A percentile compares a stretch with the other conserved stretches of the same genome.
phyloP scores from a whole-genome alignment of 2,888 invertebrate species.

The Scaeva pyrastri region DNA sequence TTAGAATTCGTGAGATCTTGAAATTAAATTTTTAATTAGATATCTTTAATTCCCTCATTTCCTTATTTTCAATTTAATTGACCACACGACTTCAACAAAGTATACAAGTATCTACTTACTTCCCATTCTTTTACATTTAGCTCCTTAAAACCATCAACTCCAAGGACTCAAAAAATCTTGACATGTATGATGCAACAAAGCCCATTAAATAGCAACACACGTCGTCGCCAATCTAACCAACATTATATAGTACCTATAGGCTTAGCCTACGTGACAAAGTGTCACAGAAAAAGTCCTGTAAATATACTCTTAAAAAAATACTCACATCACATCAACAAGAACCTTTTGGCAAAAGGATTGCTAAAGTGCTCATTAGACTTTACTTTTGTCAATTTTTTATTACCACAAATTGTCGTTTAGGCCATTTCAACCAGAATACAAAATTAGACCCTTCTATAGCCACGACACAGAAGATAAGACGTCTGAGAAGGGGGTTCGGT shows the following conservation, averaged over 20 bases:
- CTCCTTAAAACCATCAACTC: conserved; percentile 27
- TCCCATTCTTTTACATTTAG: conserved; percentile 12
- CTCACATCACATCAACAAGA: conserved; percentile 30
- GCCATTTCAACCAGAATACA: background rate
- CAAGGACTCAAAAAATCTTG: conserved; percentile 57
- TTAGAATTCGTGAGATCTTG: too few relatives aligned
- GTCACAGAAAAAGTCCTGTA: conserved; percentile 36
- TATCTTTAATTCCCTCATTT: too few relatives aligned
- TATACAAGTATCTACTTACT: background rate
- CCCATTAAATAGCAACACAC: conserved; percentile 31
- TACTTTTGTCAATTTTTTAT: conserved; percentile 15
- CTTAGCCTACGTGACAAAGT: conserved; percentile 73
- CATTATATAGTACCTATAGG: background rate
- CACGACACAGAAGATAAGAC: conserved; percentile 5
- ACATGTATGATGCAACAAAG: conserved; percentile 41
- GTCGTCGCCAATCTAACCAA: conserved; percentile 41
- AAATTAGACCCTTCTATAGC: background rate
- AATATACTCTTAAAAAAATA: conserved; percentile 31
- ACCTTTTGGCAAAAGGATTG: conserved; percentile 47
- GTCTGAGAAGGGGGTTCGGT: conserved; percentile 27
- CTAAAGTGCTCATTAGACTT: conserved; percentile 66
- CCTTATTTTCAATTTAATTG: conserved; percentile 52
- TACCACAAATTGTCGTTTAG: conserved; percentile 53
- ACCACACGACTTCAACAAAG: conserved; percentile 38
- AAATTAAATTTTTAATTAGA: too few relatives aligned